Conservation (phyloP, 2,797 vertebrate species). For the Notamacropus eugenii region DNA sequence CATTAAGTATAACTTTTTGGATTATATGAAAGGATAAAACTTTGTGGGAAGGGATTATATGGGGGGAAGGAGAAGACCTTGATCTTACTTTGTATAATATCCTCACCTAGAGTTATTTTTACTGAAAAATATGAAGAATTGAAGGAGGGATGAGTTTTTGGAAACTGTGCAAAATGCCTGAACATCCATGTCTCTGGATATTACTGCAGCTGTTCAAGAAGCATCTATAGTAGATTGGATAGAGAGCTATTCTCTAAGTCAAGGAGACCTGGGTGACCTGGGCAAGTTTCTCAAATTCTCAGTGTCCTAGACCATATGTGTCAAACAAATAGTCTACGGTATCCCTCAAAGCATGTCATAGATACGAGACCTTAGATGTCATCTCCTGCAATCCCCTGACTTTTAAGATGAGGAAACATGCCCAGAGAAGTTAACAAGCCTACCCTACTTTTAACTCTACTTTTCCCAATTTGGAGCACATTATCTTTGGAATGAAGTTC, state of each 20-base stretch:
- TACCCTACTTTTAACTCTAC: not conserved
- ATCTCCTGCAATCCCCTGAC: not conserved
- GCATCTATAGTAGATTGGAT: not conserved
- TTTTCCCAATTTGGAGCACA: not conserved
- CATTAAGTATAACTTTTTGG: not conserved
- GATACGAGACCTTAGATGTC: not conserved
- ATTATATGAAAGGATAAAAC: not conserved
- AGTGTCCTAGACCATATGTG: not conserved
- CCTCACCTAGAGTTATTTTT: not conserved
- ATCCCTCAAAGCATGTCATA: not conserved
- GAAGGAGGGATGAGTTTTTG: not conserved
- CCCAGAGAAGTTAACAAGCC: not conserved
- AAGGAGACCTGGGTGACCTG: not conserved
- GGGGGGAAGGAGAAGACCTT: not conserved
- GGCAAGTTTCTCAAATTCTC: not conserved
- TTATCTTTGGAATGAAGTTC: not conserved
- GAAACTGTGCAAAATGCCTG: not conserved
- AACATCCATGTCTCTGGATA: not conserved
- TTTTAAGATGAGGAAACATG: not conserved
- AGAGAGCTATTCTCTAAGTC: not conserved
- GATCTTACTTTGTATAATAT: not conserved
- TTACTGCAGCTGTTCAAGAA: not conserved
- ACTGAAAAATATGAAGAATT: not conserved
- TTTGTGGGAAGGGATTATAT: not conserved
- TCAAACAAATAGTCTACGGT: not conserved